Evolutionary conservation across 1,140 invertebrate species (phyloP).

Genomic region (Hyphantria cunea): DNA sequence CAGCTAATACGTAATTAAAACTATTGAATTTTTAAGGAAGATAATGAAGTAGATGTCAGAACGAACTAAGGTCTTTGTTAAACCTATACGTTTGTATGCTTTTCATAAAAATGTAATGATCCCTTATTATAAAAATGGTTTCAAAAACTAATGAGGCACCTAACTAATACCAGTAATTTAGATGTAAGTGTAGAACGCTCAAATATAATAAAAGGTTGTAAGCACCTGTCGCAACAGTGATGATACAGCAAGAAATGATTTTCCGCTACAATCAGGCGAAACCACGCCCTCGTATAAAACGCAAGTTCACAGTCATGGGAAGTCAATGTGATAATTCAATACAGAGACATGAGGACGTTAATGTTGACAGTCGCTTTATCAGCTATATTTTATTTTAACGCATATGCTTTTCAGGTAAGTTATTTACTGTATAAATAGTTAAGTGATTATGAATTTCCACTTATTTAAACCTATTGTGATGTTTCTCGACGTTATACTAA

Average conservation of each 20-base stretch:
- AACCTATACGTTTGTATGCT: too few relatives aligned
- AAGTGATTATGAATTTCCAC: neutral
- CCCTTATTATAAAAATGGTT: too few relatives aligned
- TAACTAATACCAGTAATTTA: too few relatives aligned
- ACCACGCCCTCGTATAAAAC: conserved; percentile 74
- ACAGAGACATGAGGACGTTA: conserved; percentile 50
- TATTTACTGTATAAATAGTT: conserved; percentile 3
- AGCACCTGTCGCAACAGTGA: conserved; percentile 29
- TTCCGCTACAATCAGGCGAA: conserved; percentile 48
- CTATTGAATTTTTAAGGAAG: too few relatives aligned
- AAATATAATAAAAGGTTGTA: neutral
- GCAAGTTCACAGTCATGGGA: conserved; percentile 73
- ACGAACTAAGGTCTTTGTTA: too few relatives aligned
- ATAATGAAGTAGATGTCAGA: too few relatives aligned
- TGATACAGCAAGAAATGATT: conserved; percentile 52
- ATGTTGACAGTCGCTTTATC: conserved; percentile 31
- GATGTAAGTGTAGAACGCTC: too few relatives aligned
- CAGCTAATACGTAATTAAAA: too few relatives aligned
- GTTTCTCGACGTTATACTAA: too few relatives aligned
- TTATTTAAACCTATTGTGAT: too few relatives aligned
- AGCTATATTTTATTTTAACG: conserved; percentile 35
- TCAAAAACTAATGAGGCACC: too few relatives aligned
- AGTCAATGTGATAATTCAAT: conserved; percentile 48
- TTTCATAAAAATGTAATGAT: too few relatives aligned
- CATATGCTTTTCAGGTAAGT: conserved; percentile 39